Percentiles rank a stretch among this genome's conserved stretches.
Evolutionary conservation across 2,888 invertebrate genomes (phyloP).

Genomic region (Amphipyra berbera): DNA sequence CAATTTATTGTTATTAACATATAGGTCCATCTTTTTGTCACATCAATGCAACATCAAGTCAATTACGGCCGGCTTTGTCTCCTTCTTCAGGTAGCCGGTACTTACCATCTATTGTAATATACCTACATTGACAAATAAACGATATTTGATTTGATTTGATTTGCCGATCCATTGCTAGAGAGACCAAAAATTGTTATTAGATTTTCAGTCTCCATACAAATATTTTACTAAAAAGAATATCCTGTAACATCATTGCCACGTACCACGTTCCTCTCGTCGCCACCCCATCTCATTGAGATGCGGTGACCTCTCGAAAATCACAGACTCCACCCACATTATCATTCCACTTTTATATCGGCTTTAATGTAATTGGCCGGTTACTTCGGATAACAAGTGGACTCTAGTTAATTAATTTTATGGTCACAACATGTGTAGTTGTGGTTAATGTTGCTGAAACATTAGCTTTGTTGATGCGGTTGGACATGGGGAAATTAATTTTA

Average conservation of each 20-base stretch:
- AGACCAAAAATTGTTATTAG: too few species aligned
- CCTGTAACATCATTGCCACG: constrained; percentile 17
- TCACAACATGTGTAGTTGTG: constrained; percentile 41
- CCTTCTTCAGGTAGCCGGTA: too few species aligned
- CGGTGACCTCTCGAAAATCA: constrained; percentile 81
- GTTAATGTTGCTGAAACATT: constrained; percentile 55
- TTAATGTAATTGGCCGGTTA: constrained; percentile 78
- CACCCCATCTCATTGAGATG: constrained; percentile 76
- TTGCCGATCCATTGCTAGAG: too few species aligned
- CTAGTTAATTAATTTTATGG: constrained; percentile 59
- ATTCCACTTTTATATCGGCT: constrained; percentile 75
- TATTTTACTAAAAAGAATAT: constrained; percentile 14
- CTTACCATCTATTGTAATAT: too few species aligned
- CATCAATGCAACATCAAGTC: too few species aligned
- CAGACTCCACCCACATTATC: constrained; percentile 74
- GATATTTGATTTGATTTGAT: too few species aligned
- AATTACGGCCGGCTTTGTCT: too few species aligned
- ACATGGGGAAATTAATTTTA: constrained; percentile 32
- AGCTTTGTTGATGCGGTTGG: constrained; percentile 6
- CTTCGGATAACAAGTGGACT: constrained; percentile 42
- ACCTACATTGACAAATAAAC: too few species aligned
- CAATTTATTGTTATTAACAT: too few species aligned
- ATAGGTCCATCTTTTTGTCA: too few species aligned
- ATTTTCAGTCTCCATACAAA: too few species aligned
- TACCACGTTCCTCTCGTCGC: constrained; percentile 39